Base-by-base conservation (phyloP, 2,888 invertebrate species). In the Campoletis raptor region DNA sequence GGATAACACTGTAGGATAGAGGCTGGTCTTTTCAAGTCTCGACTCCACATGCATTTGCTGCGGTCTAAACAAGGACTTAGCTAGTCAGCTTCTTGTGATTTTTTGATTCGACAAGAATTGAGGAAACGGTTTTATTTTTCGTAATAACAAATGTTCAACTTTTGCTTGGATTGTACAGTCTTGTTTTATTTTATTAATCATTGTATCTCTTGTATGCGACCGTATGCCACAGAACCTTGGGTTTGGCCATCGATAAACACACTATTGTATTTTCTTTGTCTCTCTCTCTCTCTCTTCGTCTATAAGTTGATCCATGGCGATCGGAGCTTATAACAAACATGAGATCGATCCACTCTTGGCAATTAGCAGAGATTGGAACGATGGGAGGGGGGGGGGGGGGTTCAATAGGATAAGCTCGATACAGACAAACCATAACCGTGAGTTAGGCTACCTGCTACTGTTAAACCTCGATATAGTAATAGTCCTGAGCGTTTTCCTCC, bases 341-440 rank as follows among this genome's bases (percentile, higher is more conserved):
- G 78, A 81, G 86, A 83, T 86, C 78, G 83, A 70, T 85, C 79
- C 76, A 69, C 84, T 87, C 86, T 89, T 81, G 86, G 86, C 88
- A 89, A 89, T 89, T 89, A 89, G 89, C 85, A 69, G 85, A 88
- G 87, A 88, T 87, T 88, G 87, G 85, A 86, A 85, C 61, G 81
- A 86, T 74, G 30, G 74, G 74, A 74, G n/a, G 42, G 30, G 52
- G 81, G 85, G 69, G 30, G 74, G 74, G 79, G n/a, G 42, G 30
- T 45, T 85, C 78, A 74, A 81, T 85, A 66, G 81, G 67, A 52
- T 61, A 61, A 82, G 61, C 57, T 73, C 45, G 73, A 83, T 66
- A 54, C 36, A 67, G 84, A 74, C 83, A 81, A 72, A 45, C 77
- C 48, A 77, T 76, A 64, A 70, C 66, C 67, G 74, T 37, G 72